Percentiles rank a stretch among this genome's conserved stretches.
Evolutionary conservation across 2,113 vertebrate species (phyloP).

Genomic region (Oenanthe oenanthe): DNA sequence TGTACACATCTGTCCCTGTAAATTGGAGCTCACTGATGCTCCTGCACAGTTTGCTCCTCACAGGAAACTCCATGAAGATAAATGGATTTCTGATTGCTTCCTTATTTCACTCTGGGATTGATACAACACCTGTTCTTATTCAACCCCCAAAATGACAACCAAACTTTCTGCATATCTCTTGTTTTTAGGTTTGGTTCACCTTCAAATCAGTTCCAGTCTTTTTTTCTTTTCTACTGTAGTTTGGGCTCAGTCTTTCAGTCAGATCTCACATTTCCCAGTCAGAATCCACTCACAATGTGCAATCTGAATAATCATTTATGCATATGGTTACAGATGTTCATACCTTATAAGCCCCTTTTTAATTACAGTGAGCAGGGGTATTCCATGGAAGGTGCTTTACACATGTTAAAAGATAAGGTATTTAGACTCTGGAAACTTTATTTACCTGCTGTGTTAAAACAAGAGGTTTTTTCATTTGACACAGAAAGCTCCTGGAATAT

Average conservation of each 20-base stretch:
- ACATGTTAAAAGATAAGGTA: background rate
- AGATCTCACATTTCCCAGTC: background rate
- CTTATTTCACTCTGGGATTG: background rate
- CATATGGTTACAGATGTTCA: background rate
- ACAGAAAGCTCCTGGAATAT: background rate
- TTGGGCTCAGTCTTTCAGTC: background rate
- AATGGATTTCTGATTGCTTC: background rate
- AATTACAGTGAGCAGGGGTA: background rate
- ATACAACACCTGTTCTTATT: background rate
- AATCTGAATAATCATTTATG: background rate
- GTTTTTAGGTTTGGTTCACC: background rate
- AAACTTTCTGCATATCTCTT: background rate
- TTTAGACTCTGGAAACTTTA: background rate
- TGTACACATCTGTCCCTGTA: rapidly evolving
- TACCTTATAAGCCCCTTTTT: background rate
- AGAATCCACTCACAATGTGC: background rate
- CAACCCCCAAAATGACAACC: background rate
- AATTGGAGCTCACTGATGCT: background rate
- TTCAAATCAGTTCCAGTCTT: background rate
- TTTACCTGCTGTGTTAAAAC: background rate
- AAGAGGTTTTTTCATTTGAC: background rate
- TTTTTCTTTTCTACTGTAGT: background rate
- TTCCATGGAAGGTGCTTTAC: background rate
- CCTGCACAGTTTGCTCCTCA: background rate
- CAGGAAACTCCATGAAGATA: background rate